A percentile compares a stretch with the other conserved stretches of the same genome.
Evolutionary conservation across 1,140 invertebrate genomes (phyloP).

Genomic region (Paraescarpia echinospica): DNA sequence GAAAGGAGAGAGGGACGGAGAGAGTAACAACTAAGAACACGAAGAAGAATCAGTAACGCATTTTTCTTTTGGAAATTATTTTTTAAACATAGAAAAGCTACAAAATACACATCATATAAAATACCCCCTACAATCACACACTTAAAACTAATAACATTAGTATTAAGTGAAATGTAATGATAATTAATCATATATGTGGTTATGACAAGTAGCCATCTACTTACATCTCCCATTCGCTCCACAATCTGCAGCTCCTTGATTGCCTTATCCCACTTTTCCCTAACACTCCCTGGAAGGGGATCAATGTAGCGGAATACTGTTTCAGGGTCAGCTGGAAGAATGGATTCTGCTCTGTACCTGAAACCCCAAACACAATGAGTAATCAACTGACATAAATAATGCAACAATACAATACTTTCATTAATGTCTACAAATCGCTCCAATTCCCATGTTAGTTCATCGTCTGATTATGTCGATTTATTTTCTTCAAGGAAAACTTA

Average conservation of each 20-base stretch:
- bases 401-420: neutral
- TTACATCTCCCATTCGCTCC: conserved; percentile 18
- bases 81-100: too few species aligned
- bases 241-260: conserved; percentile 26
- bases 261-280: conserved; percentile 25
- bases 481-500: neutral
- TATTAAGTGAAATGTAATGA: neutral
- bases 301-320: conserved; percentile 24
- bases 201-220: neutral
- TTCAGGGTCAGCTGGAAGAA: conserved; percentile 19
- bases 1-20: too few species aligned
- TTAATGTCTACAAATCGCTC: neutral
- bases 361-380: neutral
- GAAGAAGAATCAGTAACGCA: too few species aligned
- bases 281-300: conserved; percentile 10
- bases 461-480: neutral
- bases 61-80: too few species aligned
- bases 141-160: neutral
- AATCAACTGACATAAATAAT: neutral
- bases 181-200: neutral
- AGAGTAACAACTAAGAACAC: neutral
- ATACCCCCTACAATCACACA: neutral
- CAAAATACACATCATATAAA: neutral
- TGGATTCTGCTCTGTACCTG: conserved; percentile 26
- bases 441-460: neutral